Evolutionary conservation across 2,797 vertebrate genomes (phyloP).

Genomic region (Trachops cirrhosus): DNA sequence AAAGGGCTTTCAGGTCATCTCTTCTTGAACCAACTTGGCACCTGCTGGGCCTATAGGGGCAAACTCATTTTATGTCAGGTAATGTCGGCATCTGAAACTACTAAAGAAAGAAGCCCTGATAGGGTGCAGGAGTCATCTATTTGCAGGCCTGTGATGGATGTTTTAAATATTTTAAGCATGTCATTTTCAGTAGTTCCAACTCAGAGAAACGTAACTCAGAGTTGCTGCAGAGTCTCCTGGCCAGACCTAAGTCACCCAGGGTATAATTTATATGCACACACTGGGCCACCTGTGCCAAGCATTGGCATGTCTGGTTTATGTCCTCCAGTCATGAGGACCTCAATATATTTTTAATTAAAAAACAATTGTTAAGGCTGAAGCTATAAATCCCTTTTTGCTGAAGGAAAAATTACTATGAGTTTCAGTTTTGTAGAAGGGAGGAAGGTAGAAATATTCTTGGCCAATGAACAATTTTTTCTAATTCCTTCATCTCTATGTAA

Average conservation of each 20-base stretch:
- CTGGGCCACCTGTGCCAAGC: conserved; percentile 36
- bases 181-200: neutral
- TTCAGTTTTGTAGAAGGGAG: neutral
- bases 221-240: neutral
- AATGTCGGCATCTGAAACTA: neutral
- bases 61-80: neutral
- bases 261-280: conserved; percentile 63
- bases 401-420: conserved; percentile 54
- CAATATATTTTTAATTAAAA: conserved; percentile 78
- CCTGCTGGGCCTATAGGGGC: neutral
- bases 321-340: conserved; percentile 43
- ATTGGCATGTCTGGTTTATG: conserved; percentile 67
- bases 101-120: neutral
- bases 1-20: neutral
- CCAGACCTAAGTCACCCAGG: neutral
- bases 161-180: conserved; percentile 3
- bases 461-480: neutral
- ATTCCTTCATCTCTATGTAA: neutral
- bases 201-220: conserved; percentile 20
- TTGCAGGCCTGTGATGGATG: neutral
- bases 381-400: conserved; percentile 64
- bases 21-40: neutral
- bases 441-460: neutral
- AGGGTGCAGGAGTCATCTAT: neutral
- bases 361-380: conserved; percentile 64